These are phyloP conservation scores for Druon quercuslanigerum DNA, from an alignment of 1,140 invertebrate species.

Conservation along the genomic window DNA sequence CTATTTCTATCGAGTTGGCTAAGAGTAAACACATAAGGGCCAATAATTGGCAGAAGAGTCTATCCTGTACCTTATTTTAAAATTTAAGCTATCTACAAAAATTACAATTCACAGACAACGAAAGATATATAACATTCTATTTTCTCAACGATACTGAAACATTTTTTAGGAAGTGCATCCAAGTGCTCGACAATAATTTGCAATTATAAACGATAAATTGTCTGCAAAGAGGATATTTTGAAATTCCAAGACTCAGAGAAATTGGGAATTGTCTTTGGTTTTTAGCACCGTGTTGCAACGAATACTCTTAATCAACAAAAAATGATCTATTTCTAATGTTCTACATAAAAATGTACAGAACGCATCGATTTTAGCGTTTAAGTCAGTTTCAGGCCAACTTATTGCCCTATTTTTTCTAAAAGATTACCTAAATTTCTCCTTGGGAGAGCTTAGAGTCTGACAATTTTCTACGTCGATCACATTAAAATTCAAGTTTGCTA, in stretches of 20 bases:
- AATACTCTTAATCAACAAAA: not conserved
- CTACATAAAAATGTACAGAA: not conserved
- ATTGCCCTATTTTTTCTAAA: not conserved
- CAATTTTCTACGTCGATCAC: constrained; percentile 21
- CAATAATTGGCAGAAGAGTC: not conserved
- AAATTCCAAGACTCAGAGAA: not conserved
- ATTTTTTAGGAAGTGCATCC: not conserved
- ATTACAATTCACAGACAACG: constrained; percentile 1
- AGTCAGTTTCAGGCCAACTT: too few species aligned
- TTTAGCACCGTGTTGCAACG: constrained; percentile 37
- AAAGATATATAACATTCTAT: not conserved
- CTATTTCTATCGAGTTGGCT: constrained; percentile 4
- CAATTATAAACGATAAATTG: not conserved
- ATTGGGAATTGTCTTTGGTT: constrained; percentile 40
- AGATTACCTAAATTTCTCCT: not conserved
- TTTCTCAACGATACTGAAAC: too few species aligned
- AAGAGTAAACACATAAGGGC: not conserved
- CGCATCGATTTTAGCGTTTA: too few species aligned
- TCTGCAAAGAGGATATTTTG: not conserved
- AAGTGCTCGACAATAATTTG: not conserved
- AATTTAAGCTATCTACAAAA: constrained; percentile 3
- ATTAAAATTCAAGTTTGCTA: constrained; percentile 3
- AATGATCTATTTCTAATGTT: not conserved
- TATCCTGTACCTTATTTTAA: not conserved
- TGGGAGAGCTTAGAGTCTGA: not conserved